A percentile compares a stretch with the other conserved stretches of the same genome.
Conservation (phyloP, 2,797 vertebrate species). For the Eospalax fontanierii region DNA sequence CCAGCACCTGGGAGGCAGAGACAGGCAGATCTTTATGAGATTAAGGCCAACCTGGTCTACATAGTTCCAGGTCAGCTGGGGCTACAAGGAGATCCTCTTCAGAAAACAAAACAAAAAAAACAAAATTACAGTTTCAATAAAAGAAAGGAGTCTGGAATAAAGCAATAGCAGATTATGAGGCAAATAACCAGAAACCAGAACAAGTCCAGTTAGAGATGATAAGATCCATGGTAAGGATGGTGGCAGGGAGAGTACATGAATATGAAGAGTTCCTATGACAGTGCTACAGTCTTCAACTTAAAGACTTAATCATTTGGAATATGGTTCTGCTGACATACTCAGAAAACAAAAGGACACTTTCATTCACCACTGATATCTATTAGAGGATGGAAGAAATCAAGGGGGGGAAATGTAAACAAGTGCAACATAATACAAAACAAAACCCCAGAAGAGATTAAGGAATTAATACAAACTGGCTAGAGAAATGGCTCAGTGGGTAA, state of each 20-base stretch:
- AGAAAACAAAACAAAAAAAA: too few species aligned
- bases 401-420: conserved; percentile 20
- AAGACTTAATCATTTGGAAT: neutral
- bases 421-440: neutral
- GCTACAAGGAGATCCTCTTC: neutral
- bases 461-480: neutral
- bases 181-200: neutral
- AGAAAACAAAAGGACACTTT: neutral
- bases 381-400: neutral
- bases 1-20: too few species aligned
- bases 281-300: neutral
- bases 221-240: neutral
- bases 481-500: neutral
- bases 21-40: too few species aligned
- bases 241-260: neutral
- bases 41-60: too few species aligned
- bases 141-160: neutral
- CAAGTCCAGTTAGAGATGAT: neutral
- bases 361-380: neutral
- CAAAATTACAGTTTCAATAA: neutral
- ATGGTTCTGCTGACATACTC: neutral
- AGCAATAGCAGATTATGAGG: neutral
- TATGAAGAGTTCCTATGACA: neutral
- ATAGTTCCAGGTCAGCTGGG: neutral
- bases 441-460: conserved; percentile 7